phyloP scores from a whole-genome alignment of 1,140 invertebrate species.

The Ostrea edulis region DNA sequence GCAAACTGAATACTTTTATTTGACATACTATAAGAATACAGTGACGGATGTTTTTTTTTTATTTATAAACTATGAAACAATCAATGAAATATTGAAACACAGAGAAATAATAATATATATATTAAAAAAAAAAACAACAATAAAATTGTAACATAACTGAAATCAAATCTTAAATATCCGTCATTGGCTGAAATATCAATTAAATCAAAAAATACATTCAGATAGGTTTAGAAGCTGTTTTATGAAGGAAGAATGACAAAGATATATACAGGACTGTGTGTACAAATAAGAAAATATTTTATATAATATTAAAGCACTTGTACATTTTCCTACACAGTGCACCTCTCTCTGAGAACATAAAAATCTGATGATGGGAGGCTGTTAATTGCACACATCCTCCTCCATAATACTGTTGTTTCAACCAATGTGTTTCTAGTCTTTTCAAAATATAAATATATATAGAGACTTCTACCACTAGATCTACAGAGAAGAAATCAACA shows the following conservation, averaged over 20 bases:
- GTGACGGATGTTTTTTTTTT: background rate
- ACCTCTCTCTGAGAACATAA: background rate
- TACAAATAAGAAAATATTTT: background rate
- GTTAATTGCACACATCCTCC: background rate
- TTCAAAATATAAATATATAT: too few relatives aligned
- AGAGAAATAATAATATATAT: background rate
- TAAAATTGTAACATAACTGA: slow-evolving; percentile 17
- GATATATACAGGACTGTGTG: background rate
- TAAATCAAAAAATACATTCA: slow-evolving; percentile 15
- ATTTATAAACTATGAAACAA: slow-evolving; percentile 24
- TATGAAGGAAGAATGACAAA: background rate
- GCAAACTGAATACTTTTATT: background rate
- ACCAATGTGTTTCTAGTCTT: too few relatives aligned
- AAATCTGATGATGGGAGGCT: background rate
- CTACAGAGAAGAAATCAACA: too few relatives aligned
- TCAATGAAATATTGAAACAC: slow-evolving; percentile 25
- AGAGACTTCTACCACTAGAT: too few relatives aligned
- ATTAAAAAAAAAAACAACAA: background rate
- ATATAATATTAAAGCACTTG: background rate
- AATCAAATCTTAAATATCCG: background rate
- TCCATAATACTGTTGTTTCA: too few relatives aligned
- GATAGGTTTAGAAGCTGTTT: background rate
- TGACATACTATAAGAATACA: slow-evolving; percentile 8
- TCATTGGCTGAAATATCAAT: slow-evolving; percentile 26
- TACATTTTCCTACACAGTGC: background rate